Percentiles rank a stretch among this genome's conserved stretches.
Conservation (phyloP, 2,797 vertebrate species). For the Mus minutoides region DNA sequence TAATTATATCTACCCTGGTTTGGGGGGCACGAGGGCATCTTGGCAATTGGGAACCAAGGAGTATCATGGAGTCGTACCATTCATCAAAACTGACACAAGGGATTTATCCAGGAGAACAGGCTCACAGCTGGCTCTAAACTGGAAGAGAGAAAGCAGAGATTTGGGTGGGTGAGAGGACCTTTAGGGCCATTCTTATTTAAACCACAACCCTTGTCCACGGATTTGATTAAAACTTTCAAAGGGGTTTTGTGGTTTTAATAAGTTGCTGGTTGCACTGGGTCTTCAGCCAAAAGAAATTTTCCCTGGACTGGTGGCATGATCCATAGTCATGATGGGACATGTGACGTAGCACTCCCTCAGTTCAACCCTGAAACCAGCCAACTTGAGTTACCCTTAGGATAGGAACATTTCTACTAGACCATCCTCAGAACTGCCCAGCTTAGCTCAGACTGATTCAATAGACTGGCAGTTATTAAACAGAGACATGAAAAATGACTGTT, state of each 20-base stretch:
- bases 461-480: background rate
- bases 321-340: background rate
- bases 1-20: background rate
- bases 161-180: background rate
- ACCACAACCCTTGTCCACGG: background rate
- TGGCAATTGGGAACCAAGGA: background rate
- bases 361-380: background rate
- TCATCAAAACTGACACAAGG: background rate
- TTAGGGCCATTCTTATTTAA: background rate
- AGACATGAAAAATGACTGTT: slow-evolving; percentile 21
- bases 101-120: background rate
- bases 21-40: background rate
- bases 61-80: background rate
- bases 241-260: background rate
- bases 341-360: background rate
- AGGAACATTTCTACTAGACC: background rate
- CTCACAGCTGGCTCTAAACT: background rate
- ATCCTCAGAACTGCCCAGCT: background rate
- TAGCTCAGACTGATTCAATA: background rate
- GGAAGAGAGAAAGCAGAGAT: background rate
- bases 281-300: background rate
- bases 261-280: background rate
- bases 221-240: background rate
- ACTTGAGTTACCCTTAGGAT: background rate
- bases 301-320: background rate